phyloP scores from a whole-genome alignment of 2,888 invertebrate species.

The Drosophila mimica region DNA sequence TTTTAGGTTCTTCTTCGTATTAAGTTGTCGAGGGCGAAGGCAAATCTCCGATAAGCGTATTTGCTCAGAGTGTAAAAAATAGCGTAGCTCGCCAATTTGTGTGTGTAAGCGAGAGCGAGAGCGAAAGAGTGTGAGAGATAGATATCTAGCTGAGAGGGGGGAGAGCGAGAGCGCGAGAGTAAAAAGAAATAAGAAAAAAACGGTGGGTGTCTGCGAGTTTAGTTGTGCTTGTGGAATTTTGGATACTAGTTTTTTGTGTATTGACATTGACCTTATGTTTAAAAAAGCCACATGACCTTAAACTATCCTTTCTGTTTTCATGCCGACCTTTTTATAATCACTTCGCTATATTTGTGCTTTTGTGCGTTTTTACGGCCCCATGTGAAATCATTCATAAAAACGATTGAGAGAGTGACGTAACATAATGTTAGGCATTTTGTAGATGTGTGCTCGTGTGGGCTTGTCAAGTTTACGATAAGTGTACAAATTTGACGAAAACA shows the following conservation, averaged over 20 bases:
- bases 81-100: neutral
- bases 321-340: conserved; percentile 10
- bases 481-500: conserved; percentile 29
- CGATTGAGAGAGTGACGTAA: conserved; percentile 30
- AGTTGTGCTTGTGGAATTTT: conserved; percentile 13
- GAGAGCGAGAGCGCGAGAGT: conserved; percentile 13
- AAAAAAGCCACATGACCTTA: conserved; percentile 56
- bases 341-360: neutral
- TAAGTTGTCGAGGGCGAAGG: conserved; percentile 61
- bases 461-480: conserved; percentile 20
- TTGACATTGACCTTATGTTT: conserved; percentile 58
- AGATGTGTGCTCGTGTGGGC: conserved; percentile 20
- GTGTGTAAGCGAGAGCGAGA: neutral
- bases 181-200: neutral
- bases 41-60: conserved; percentile 70
- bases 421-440: conserved; percentile 2
- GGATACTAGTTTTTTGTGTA: neutral
- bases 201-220: conserved; percentile 5
- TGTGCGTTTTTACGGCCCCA: conserved; percentile 13
- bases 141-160: neutral
- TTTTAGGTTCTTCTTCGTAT: conserved; percentile 51
- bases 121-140: conserved; percentile 3
- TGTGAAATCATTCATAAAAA: conserved; percentile 57
- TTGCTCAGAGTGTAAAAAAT: conserved; percentile 42
- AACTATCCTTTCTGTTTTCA: conserved; percentile 23